These are phyloP conservation scores for Leucoraja ocellata DNA, from an alignment of 2,797 vertebrate genomes.

Conservation along the genomic window DNA sequence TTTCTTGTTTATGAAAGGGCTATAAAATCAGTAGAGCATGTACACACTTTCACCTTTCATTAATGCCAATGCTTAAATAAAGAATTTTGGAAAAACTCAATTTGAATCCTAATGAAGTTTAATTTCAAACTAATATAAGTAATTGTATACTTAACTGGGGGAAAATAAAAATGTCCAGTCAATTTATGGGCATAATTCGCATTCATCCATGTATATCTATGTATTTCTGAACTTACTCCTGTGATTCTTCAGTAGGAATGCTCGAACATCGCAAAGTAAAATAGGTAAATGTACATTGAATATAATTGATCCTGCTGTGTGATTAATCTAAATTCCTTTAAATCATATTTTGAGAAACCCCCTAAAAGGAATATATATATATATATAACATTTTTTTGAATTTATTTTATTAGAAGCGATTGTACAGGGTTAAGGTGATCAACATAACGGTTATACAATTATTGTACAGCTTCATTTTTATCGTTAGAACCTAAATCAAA, in stretches of 20 bases:
- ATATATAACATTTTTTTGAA: too few relatives aligned
- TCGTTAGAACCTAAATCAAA: too few relatives aligned
- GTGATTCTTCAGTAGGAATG: neutral
- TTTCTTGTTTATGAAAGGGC: neutral
- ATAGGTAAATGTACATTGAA: neutral
- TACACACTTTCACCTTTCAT: neutral
- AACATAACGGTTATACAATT: too few relatives aligned
- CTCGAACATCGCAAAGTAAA: neutral
- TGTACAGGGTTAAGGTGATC: too few relatives aligned
- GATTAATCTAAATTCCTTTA: neutral
- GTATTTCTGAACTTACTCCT: neutral
- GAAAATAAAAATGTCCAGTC: too few relatives aligned
- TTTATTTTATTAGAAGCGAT: too few relatives aligned
- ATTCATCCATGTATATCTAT: neutral
- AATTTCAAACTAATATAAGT: neutral
- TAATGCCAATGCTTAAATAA: neutral
- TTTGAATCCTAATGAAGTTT: neutral
- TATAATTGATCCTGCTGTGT: neutral
- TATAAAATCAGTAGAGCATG: neutral
- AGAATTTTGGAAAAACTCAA: neutral
- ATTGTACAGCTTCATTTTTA: too few relatives aligned
- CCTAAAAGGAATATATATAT: neutral
- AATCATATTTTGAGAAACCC: neutral
- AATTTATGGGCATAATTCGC: neutral
- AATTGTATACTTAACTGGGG: neutral